Base-by-base conservation (phyloP, 2,888 invertebrate genomes). In the Tetramorium bicarinatum region DNA sequence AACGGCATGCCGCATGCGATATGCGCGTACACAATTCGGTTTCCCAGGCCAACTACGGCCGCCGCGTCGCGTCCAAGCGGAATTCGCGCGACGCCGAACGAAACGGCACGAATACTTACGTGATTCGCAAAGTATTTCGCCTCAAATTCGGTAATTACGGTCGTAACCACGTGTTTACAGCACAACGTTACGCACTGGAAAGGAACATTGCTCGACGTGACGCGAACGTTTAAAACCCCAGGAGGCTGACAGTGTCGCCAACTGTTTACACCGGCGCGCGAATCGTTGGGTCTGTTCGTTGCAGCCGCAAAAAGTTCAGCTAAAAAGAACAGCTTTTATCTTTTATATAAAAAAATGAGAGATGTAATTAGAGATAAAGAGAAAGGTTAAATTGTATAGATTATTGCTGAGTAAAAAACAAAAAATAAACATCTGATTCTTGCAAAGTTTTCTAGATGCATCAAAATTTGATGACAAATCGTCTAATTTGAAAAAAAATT, bases 151-250 rank as follows among this genome's bases (percentile, higher is more conserved):
- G 90, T 86, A 93, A 93, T 89, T 91, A 90, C 85, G 87, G 87
- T 88, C 83, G 90, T 85, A 91, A 91, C 93, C 94, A 94, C 94
- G 94, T 94, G 94, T 91, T 92, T 91, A 81, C 86, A 79, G 87
- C 79, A 87, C 91, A 91, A 91, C 91, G 93, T 92, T 90, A 91
- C 87, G 87, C 88, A 91, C 91, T 91, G 90, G 91, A 93, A 94
- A 93, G 93, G 92, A 92, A 85, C 67, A 15, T 21, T 11, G 21
- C 21, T n/a, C 52, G 41, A 49, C 15, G 62, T 41, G n/a, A 71
- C 62, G 62, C 38, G n/a, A 54, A 18, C 41, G 25, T 38, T n/a
- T 87, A 87, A 87, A 25, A 86, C 83, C 82, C 89, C 80, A 83
- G 9, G n/a, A 21, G 9, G 13, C 1, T 47, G 18, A 71, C 56